These are phyloP conservation scores for Lophotis ruficrista DNA, from an alignment of 2,113 vertebrate species.

Conservation along the genomic window DNA sequence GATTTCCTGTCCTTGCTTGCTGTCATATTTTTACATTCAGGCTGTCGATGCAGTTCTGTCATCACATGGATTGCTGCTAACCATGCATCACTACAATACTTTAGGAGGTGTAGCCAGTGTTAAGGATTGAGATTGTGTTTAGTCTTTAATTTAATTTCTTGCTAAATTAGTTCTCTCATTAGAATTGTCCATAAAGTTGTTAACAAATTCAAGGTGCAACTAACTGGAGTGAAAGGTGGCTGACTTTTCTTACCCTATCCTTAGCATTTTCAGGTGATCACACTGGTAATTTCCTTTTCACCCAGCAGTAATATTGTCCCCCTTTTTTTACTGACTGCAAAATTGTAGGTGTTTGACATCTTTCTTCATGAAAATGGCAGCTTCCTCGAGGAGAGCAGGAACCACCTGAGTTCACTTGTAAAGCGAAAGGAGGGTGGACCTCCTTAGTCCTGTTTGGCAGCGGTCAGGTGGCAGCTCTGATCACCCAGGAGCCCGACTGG, in stretches of 20 bases:
- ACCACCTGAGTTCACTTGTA: too few species aligned
- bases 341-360: not conserved
- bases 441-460: not conserved
- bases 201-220: not conserved
- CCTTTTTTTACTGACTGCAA: not conserved
- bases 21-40: not conserved
- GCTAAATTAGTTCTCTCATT: not conserved
- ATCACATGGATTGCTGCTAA: not conserved
- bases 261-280: not conserved
- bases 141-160: not conserved
- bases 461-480: accelerated
- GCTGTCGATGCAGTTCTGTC: not conserved
- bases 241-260: not conserved
- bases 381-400: not conserved
- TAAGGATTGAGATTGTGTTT: not conserved
- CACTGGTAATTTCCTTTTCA: not conserved
- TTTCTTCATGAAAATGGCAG: not conserved
- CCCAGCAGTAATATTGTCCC: accelerated
- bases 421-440: not conserved
- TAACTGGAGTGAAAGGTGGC: not conserved
- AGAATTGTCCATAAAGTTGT: not conserved
- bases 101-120: not conserved
- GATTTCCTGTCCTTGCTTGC: not conserved
- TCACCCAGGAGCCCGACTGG: accelerated
- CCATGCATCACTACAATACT: not conserved